These are phyloP conservation scores for Apteryx owenii DNA, from an alignment of 2,113 vertebrate genomes.

Conservation along the genomic window DNA sequence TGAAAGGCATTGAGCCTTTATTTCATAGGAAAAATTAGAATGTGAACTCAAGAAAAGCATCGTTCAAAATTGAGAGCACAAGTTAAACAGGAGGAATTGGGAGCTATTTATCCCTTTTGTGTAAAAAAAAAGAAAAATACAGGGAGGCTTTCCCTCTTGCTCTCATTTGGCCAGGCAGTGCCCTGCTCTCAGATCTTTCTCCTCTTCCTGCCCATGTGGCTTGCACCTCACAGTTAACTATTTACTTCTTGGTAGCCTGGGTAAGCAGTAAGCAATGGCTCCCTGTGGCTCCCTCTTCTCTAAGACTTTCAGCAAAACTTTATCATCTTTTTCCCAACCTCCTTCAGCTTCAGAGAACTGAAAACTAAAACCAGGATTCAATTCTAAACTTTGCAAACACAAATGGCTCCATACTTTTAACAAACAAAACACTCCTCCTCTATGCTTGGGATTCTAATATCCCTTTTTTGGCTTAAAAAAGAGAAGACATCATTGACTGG, in stretches of 20 bases:
- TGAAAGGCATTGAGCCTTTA: constrained; percentile 51
- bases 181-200: neutral
- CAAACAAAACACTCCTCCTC: neutral
- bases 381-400: neutral
- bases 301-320: accelerated
- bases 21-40: constrained; percentile 57
- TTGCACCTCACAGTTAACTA: neutral
- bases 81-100: constrained; percentile 17
- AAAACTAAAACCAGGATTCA: neutral
- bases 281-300: neutral
- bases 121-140: neutral
- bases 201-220: neutral
- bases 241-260: neutral
- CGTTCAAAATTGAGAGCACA: neutral
- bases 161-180: neutral
- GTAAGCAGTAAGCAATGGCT: neutral
- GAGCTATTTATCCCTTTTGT: constrained; percentile 18
- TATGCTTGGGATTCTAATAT: neutral
- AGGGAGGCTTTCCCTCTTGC: neutral
- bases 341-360: neutral
- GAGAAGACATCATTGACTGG: neutral
- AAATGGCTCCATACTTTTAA: neutral
- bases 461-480: neutral
- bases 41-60: constrained; percentile 28
- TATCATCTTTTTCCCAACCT: neutral